Evolutionary conservation across 2,113 vertebrate genomes (phyloP), one percentile per base, ranked within the genome.

Genomic region (Amazona vittata): DNA sequence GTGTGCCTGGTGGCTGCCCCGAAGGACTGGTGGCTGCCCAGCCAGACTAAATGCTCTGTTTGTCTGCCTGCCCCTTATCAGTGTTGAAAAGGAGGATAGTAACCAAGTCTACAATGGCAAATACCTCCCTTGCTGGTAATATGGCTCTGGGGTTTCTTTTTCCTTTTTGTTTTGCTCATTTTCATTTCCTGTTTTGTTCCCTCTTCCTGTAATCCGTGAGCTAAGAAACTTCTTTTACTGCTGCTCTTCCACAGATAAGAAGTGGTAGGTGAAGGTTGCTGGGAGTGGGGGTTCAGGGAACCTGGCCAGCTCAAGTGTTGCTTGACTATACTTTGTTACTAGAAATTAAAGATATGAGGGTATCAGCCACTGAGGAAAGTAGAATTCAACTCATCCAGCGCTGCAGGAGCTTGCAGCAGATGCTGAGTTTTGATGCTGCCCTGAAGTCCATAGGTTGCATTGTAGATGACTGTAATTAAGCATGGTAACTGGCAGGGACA

Each of bases 1-100:
- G 84, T 47, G 46, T 26, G 21, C 31, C 55, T 22, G 47, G 33
- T 59, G 33, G 55, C 55, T 59, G 33, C 10, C 33, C 55, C 22
- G 55, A n/a, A 57, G 55, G 55, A 22, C 55, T 57, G 33, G 31
- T n/a, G 57, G 57, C 20, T 59, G 33, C 33, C 21, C n/a, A 35
- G 57, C 57, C 57, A 35, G 33, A 5, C 57, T 35, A 15, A 59
- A 59, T 59, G 57, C 33, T n/a, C 68, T 11, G 1, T 25, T 18
- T 15, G 33, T 18, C 19, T 41, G 49, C 16, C 74, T 74, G n/a
- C 11, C 70, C 57, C 22, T 33, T 25, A 4, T 16, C 74, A 17
- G 10, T 39, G n/a, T 3, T 17, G 13, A 3, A 0, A 2, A 75
- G 18, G 31, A 33, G 50, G 26, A 25, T 10, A 39, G 6, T 25